Evolutionary conservation across 1,140 invertebrate genomes (phyloP), one percentile per base, ranked within the genome.

Genomic region (Drosophila bocki): DNA sequence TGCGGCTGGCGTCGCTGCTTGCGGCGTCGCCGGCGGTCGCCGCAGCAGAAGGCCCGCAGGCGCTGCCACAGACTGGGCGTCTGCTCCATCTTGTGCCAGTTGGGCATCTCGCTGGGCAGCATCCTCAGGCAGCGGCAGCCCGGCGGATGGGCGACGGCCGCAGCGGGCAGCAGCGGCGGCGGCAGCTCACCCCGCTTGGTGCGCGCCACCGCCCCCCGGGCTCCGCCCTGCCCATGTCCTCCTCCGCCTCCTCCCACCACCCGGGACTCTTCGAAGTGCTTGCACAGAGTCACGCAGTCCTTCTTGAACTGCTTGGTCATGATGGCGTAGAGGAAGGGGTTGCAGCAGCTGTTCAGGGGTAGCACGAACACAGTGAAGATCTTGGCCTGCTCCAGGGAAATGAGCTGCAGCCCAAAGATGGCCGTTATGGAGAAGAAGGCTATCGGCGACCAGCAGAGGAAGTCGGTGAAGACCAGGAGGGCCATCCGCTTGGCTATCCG

Each of bases 221-320:
- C 39, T 19, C 45, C n/a, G 39, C 59, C 96, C 11, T 97, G 94
- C 91, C 70, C 17, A 19, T 47, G 65, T 5, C 53, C 75, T 11
- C 75, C 75, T 13, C 53, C 75, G 12, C 75, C 75, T 6, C 75
- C 75, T 13, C 97, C 94, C 0, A 97, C 97, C 0, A 98, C 97
- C 32, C 97, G 94, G 1, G 97, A 98, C 90, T 98, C 98, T 93
- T 99, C 98, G 77, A 99, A 98, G 9, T 97, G 96, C 91, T 98
- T 97, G 93, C 98, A 99, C 51, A 99, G 97, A 75, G 98, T 95
- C 0, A 99, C 97, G 93, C 98, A 99, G 91, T 99, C 98, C 93
- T 99, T 98, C 92, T 99, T 99, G 92, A 99, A 99, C 90, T 99
- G 98, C 92, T 99, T 99, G 0, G 98, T 99, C 62, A 99, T 95